Conservation (phyloP, 2,113 vertebrate species). For the Ploceus nigricollis region DNA sequence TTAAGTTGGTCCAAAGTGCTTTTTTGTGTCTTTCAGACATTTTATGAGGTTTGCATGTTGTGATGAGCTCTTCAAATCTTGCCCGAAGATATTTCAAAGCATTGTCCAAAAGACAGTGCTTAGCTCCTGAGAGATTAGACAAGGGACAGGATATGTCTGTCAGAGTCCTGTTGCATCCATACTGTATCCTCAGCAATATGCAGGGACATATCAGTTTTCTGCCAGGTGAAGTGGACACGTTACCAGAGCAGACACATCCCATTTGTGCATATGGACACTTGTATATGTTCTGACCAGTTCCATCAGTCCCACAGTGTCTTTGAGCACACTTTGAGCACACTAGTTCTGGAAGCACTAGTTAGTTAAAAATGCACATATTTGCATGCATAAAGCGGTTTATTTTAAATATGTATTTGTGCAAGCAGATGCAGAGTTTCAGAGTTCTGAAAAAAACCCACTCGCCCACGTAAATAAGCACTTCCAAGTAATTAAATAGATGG, state of each 20-base stretch:
- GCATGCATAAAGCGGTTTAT: neutral
- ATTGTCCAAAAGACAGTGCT: neutral
- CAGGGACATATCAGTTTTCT: neutral
- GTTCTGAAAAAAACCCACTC: neutral
- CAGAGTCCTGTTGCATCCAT: neutral
- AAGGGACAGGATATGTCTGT: neutral
- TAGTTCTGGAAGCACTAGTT: neutral
- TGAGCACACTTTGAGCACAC: too few species aligned
- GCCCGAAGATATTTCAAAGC: neutral
- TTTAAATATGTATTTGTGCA: neutral
- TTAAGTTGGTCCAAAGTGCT: neutral
- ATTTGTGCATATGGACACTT: accelerated
- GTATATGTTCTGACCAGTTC: neutral
- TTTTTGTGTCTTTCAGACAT: neutral
- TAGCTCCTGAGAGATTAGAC: neutral
- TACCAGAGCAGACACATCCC: neutral
- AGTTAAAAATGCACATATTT: neutral
- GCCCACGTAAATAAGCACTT: neutral
- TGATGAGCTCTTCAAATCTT: neutral
- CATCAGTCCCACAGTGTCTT: neutral
- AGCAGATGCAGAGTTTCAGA: neutral
- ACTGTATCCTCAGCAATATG: neutral
- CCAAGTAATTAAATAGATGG: neutral
- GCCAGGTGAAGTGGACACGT: neutral
- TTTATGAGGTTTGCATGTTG: neutral